Conservation (phyloP, 1,140 invertebrate species). For the Drosophila neocordata region DNA sequence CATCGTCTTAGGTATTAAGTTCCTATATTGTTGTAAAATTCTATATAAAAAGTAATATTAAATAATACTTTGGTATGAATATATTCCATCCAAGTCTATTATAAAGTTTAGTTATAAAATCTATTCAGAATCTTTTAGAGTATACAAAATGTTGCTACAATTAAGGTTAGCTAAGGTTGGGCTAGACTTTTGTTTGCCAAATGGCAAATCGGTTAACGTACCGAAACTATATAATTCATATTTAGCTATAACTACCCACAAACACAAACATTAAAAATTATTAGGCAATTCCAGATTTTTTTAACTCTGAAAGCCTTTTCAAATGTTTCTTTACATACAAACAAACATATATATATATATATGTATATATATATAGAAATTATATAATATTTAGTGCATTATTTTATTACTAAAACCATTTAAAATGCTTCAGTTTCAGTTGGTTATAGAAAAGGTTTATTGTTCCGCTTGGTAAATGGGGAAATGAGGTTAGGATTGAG, state of each 20-base stretch:
- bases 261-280: slow-evolving; percentile 2
- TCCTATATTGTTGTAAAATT: no score
- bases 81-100: no score
- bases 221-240: not conserved
- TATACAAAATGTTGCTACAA: not conserved
- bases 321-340: not conserved
- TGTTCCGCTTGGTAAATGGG: not conserved
- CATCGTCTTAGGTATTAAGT: no score
- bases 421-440: not conserved
- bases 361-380: not conserved
- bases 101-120: no score
- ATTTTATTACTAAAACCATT: not conserved
- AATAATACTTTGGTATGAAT: no score
- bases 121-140: not conserved
- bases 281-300: no score
- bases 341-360: not conserved
- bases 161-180: not conserved
- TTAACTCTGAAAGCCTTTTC: no score
- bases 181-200: not conserved
- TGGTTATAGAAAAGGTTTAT: not conserved
- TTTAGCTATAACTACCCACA: not conserved
- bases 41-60: no score
- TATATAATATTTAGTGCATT: not conserved
- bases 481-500: no score
- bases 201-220: not conserved